Evolutionary conservation across 2,888 invertebrate genomes (phyloP).

Genomic region (Lycaena phlaeas): DNA sequence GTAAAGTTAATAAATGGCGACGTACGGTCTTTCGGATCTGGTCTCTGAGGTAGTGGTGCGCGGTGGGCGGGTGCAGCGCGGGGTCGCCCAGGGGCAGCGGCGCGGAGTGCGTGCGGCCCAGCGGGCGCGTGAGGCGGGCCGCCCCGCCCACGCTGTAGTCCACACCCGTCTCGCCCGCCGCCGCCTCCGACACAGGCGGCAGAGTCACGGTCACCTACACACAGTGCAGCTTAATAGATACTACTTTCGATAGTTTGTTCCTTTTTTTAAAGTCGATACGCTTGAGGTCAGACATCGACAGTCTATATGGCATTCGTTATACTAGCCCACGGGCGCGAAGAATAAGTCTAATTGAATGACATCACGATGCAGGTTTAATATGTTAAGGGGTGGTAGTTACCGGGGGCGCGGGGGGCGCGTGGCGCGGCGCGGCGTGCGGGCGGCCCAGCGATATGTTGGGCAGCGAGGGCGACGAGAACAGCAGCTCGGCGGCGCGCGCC

Average conservation of each 20-base stretch:
- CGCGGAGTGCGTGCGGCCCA: conserved; percentile 92
- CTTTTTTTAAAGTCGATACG: no score
- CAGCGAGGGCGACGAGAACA: conserved; percentile 96
- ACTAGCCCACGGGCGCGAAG: no score
- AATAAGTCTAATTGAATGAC: no score
- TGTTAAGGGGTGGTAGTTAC: conserved; percentile 9
- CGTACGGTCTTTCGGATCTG: conserved; percentile 88
- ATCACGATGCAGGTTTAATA: no score
- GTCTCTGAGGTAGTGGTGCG: conserved; percentile 78
- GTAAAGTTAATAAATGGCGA: neutral
- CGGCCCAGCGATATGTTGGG: conserved; percentile 96
- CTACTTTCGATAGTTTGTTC: no score
- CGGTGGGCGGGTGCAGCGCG: conserved; percentile 75
- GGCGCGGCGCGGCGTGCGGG: conserved; percentile 83
- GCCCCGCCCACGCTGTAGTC: conserved; percentile 79
- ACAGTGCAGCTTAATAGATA: no score
- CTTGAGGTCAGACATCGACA: no score
- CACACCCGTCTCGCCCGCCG: conserved; percentile 80
- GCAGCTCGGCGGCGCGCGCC: conserved; percentile 79
- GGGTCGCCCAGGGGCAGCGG: conserved; percentile 91
- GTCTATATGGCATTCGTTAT: no score
- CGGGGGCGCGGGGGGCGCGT: conserved; percentile 60
- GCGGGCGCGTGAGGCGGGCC: conserved; percentile 77
- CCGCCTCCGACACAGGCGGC: conserved; percentile 28
- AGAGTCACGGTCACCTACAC: conserved; percentile 6